Conservation (phyloP, 1,140 invertebrate genomes). For the Drosophila seguyi region DNA sequence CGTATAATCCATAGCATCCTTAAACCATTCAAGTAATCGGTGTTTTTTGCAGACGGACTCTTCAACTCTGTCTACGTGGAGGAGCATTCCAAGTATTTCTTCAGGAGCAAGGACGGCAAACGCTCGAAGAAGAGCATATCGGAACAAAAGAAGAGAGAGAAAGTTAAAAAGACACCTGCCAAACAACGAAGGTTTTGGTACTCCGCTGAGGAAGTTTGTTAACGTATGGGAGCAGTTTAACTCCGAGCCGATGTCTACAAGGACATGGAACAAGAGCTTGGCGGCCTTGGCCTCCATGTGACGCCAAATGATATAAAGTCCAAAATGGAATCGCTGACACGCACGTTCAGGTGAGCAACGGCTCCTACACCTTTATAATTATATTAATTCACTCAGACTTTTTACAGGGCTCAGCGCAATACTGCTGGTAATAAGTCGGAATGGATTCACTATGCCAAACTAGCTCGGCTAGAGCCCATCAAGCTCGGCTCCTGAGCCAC, state of each 20-base stretch:
- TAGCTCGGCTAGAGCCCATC: too few species aligned
- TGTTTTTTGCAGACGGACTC: not conserved
- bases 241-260: slow-evolving; percentile 18
- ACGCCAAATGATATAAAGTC: slow-evolving; percentile 18
- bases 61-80: slow-evolving; percentile 27
- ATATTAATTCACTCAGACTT: not conserved
- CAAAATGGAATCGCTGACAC: slow-evolving; percentile 41
- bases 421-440: slow-evolving; percentile 4
- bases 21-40: not conserved
- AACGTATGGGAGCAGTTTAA: slow-evolving; percentile 32
- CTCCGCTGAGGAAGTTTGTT: slow-evolving; percentile 32
- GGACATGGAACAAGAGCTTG: slow-evolving; percentile 24
- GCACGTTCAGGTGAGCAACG: slow-evolving; percentile 36
- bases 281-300: not conserved
- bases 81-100: slow-evolving; percentile 3
- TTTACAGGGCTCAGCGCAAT: slow-evolving; percentile 14
- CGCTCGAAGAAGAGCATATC: not conserved
- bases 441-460: slow-evolving; percentile 46
- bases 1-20: too few species aligned
- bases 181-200: slow-evolving; percentile 22
- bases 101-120: slow-evolving; percentile 11
- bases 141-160: not conserved
- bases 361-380: too few species aligned
- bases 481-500: slow-evolving; percentile 8
- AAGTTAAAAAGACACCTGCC: not conserved